Evolutionary conservation across 2,888 invertebrate species (phyloP).

Genomic region (Leuctra nigra): DNA sequence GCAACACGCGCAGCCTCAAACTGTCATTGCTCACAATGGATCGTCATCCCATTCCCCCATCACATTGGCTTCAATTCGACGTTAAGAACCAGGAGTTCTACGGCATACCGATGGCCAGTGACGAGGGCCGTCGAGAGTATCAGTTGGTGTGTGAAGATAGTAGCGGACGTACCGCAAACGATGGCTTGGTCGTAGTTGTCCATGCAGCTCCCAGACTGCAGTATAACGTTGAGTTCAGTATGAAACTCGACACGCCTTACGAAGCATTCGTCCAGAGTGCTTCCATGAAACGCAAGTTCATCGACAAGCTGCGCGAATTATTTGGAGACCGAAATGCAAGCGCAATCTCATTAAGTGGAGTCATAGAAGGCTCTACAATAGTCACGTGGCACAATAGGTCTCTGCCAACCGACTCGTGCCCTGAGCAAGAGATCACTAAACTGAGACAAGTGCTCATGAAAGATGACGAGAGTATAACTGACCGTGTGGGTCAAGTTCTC

Average conservation of each 20-base stretch:
- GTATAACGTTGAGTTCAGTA: constrained; percentile 73
- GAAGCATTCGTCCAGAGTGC: constrained; percentile 64
- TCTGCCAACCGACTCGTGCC: constrained; percentile 64
- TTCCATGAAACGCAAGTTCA: constrained; percentile 66
- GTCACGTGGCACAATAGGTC: constrained; percentile 67
- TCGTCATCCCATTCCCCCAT: constrained; percentile 54
- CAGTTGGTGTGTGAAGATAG: constrained; percentile 71
- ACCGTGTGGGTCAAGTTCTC: constrained; percentile 41
- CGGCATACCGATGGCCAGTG: constrained; percentile 68
- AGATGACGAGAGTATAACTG: constrained; percentile 51
- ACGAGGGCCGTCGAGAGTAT: constrained; percentile 70
- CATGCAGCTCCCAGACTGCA: constrained; percentile 54
- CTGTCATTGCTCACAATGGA: constrained; percentile 69
- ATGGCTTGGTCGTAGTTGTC: constrained; percentile 71
- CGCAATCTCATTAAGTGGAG: constrained; percentile 65
- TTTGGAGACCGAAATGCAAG: constrained; percentile 69
- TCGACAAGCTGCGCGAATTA: constrained; percentile 69
- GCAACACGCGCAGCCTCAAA: constrained; percentile 62
- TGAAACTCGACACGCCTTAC: constrained; percentile 65
- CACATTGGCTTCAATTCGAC: constrained; percentile 87
- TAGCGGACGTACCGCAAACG: constrained; percentile 66
- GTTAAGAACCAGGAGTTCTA: constrained; percentile 81
- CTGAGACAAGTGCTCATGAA: constrained; percentile 65
- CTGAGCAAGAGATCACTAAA: constrained; percentile 65
- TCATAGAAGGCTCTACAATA: constrained; percentile 42